Percentiles rank a stretch among this genome's conserved stretches.
Evolutionary conservation across 2,113 vertebrate species (phyloP).

Genomic region (Syngnathus floridae): DNA sequence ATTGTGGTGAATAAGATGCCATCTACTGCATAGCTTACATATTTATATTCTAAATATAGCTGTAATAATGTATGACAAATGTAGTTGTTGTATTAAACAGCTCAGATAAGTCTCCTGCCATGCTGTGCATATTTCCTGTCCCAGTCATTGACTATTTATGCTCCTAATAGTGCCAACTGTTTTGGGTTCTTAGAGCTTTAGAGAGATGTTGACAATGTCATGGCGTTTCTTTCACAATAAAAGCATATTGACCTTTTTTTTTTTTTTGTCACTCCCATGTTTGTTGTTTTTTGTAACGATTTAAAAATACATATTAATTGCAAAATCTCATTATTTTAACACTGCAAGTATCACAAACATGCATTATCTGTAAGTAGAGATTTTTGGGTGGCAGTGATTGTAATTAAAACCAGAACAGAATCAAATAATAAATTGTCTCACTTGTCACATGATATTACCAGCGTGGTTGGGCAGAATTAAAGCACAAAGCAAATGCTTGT

Average conservation of each 20-base stretch:
- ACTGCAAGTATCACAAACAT: too few relatives aligned
- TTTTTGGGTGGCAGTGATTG: background rate
- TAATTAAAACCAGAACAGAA: background rate
- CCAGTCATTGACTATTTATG: slow-evolving; percentile 5
- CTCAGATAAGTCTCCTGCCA: background rate
- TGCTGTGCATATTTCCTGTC: slow-evolving; percentile 1
- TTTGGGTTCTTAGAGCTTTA: background rate
- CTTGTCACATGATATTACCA: background rate
- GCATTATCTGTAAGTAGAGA: background rate
- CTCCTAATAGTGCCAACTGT: background rate
- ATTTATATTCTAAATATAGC: background rate
- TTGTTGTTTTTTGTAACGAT: too few relatives aligned
- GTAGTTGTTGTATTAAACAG: background rate
- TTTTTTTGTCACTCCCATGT: background rate
- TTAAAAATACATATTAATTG: too few relatives aligned
- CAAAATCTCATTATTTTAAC: background rate
- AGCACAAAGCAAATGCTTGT: background rate
- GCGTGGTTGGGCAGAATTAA: background rate
- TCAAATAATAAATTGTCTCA: background rate
- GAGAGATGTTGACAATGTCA: background rate
- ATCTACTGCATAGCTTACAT: background rate
- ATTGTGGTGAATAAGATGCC: background rate
- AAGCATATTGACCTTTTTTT: background rate
- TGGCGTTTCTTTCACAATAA: slow-evolving; percentile 22
- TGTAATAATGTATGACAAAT: background rate